Evolutionary conservation across 2,888 invertebrate genomes (phyloP), one percentile per base, ranked within the genome.

Genomic region (Lasioglossum lativentre): DNA sequence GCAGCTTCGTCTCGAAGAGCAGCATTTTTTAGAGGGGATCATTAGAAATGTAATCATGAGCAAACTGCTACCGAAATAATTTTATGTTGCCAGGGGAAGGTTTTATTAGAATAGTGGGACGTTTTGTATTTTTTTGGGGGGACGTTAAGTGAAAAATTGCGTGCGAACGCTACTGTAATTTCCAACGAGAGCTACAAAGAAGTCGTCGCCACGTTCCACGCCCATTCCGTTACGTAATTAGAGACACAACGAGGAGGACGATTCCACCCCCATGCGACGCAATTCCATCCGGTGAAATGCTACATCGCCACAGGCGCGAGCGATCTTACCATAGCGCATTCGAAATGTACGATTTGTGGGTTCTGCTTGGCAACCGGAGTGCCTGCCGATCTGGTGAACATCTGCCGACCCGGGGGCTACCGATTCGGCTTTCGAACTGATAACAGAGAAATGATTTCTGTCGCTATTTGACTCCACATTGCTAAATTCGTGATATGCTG

Each of bases 321-420:
- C 78, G 63, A 85, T 87, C 82, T 78, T 82, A 74, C 63, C 75
- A 30, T 79, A 42, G 52, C 81, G 83, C 66, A 83, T 89, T 70
- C 63, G 78, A 83, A 87, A 89, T 85, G 80, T 74, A 82, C 83
- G 78, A 75, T 83, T 77, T 83, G 82, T 68, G 80, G 85, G 71
- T 66, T 56, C 40, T n/a, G 80, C 78, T 89, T 78, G 83, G 73
- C 75, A 73, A 45, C 27, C 70, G 38, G 38, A 47, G 78, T 23
- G 52, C 52, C 52, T 52, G 19, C 52, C 23, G 52, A 52, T 52
- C 23, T 52, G 23, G 52, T 10, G 23, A 52, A 52, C 52, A 52
- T 52, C 52, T 52, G 19, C 52, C 42, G 71, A 59, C 42, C 75
- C 27, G 27, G 59, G n/a, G 59, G 59, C 86, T 40, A 70, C 83